Evolutionary conservation across 2,797 vertebrate genomes (phyloP).

Genomic region (Poeciliopsis presidionis): DNA sequence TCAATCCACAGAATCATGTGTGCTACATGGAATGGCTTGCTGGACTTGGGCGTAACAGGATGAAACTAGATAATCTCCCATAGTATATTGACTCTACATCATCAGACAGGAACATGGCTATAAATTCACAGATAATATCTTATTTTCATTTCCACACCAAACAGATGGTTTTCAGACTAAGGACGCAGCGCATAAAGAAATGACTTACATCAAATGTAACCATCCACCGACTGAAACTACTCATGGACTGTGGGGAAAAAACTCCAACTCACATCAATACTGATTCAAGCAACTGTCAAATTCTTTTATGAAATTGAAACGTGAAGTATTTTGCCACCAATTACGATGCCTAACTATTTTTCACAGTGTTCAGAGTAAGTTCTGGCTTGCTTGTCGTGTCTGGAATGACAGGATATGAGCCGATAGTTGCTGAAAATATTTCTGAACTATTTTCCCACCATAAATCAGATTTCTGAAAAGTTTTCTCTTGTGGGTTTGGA

Average conservation of each 20-base stretch:
- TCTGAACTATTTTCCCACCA: not conserved
- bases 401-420: not conserved
- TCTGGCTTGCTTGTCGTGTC: not conserved
- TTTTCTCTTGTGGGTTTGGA: not conserved
- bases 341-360: not conserved
- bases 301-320: not conserved
- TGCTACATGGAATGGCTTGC: conserved; percentile 22
- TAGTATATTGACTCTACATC: conserved; percentile 4
- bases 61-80: conserved; percentile 26
- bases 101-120: not conserved
- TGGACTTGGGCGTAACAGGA: conserved; percentile 19
- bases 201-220: not conserved
- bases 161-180: not conserved
- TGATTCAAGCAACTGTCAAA: not conserved
- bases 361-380: not conserved
- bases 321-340: not conserved
- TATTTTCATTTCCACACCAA: conserved; percentile 28
- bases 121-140: conserved; percentile 7
- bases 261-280: not conserved
- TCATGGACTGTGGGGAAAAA: not conserved
- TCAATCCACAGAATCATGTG: conserved; percentile 41
- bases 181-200: not conserved
- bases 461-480: not conserved
- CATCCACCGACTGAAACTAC: not conserved
- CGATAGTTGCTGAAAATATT: not conserved